Conservation (phyloP, 92 coral and sea anemone species). For the Palythoa grandiflora region DNA sequence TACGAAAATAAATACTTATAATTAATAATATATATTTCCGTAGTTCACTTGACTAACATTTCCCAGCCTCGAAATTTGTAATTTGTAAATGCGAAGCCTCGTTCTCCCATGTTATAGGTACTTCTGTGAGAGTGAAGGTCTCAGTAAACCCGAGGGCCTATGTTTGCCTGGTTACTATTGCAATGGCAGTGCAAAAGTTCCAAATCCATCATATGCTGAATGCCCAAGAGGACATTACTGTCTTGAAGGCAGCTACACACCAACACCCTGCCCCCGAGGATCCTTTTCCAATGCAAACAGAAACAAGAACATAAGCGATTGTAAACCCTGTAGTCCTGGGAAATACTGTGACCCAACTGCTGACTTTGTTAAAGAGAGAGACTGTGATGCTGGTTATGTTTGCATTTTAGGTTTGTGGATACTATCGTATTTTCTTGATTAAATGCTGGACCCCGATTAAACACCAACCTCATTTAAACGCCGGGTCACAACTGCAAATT, state of each 20-base stretch:
- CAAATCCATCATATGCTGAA: conserved; percentile 83
- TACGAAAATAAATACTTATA: too few relatives aligned
- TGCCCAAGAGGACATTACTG: conserved; percentile 95
- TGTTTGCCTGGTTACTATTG: conserved; percentile 92
- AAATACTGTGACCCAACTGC: conserved; percentile 92
- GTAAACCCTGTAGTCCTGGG: conserved; percentile 97
- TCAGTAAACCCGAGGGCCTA: conserved; percentile 80
- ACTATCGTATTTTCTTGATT: too few relatives aligned
- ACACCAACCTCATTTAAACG: too few relatives aligned
- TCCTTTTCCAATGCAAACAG: conserved; percentile 90
- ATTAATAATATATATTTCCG: too few relatives aligned
- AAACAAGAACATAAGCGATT: conserved; percentile 85
- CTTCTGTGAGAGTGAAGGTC: conserved; percentile 82
- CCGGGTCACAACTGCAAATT: too few relatives aligned
- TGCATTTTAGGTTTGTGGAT: conserved; percentile 74
- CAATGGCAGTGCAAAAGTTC: conserved; percentile 73
- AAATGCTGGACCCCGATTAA: too few relatives aligned
- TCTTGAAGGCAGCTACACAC: conserved; percentile 87
- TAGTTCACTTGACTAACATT: neutral
- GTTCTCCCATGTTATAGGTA: conserved; percentile 60
- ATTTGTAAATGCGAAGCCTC: neutral
- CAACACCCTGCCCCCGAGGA: conserved; percentile 92
- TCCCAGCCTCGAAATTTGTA: neutral
- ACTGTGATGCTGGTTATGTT: conserved; percentile 83
- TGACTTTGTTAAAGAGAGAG: conserved; percentile 74